A percentile compares a stretch with the other conserved stretches of the same genome.
phyloP scores from a whole-genome alignment of 2,797 vertebrate species.

The Pantherophis vulpinus region DNA sequence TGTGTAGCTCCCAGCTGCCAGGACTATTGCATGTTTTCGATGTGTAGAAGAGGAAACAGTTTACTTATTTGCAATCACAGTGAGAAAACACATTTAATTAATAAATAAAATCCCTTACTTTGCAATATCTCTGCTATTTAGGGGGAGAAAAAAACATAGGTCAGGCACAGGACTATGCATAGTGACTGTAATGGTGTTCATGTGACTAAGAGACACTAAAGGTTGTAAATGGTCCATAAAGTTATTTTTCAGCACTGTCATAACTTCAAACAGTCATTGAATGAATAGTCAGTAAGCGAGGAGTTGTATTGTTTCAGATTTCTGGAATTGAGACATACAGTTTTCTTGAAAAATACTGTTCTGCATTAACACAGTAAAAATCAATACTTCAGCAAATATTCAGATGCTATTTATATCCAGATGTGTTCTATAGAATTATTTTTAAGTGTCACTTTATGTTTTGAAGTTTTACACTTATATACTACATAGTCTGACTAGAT shows the following conservation, averaged over 20 bases:
- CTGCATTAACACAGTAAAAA: not conserved
- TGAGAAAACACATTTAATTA: not conserved
- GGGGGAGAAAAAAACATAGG: not conserved
- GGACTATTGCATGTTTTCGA: not conserved
- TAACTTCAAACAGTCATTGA: not conserved
- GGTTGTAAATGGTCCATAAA: not conserved
- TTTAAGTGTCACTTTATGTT: not conserved
- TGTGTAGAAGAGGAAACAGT: not conserved
- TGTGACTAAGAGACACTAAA: not conserved
- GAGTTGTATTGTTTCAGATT: not conserved
- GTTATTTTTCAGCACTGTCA: not conserved
- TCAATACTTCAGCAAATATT: not conserved
- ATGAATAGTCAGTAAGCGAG: not conserved
- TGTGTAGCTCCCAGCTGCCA: not conserved
- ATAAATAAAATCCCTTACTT: not conserved
- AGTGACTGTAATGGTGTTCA: not conserved
- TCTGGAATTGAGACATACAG: not conserved
- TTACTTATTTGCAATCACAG: not conserved
- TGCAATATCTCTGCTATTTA: not conserved
- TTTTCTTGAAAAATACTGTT: not conserved
- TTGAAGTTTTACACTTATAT: not conserved
- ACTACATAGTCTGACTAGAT: not conserved
- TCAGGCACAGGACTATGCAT: not conserved
- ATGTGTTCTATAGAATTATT: not conserved
- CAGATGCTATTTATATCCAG: not conserved